Base-by-base conservation (phyloP, 2,797 vertebrate species). In the Leucoraja ocellata region DNA sequence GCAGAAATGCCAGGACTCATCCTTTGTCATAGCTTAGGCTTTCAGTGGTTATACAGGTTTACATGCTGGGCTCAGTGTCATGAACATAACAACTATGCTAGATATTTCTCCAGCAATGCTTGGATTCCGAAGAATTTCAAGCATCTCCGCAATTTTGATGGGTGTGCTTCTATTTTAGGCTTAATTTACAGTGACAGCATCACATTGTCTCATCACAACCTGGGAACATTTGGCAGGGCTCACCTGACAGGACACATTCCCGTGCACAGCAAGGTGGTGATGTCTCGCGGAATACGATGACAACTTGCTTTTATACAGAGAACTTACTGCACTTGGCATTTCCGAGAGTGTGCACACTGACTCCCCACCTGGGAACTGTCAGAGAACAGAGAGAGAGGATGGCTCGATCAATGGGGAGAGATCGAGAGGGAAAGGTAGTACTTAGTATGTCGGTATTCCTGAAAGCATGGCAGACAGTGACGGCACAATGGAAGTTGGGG, bases 181-280 rank as follows among this genome's bases (percentile, higher is more conserved):
- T 32, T 88, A 88, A 68, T 63, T 18, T n/a, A 21, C 84, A 10
- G 61, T 68, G 84, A 68, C 63, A 32, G 84, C n/a, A 36, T 88
- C 18, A 36, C 65, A 36, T n/a, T 23, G 61, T 88, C 84, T 65
- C n/a, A 88, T 68, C n/a, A 68, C 84, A 68, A 88, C 84, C 61
- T 18, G 13, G 25, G 28, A 88, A 61, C 14, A 88, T 88, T 61
- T 88, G 84, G 61, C 61, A 68, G 58, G 61, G 65, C 18, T 86
- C n/a, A 84, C n/a, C 61, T 84, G 81, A 84, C 54, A 84, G n/a
- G n/a, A 65, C 28, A 36, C 84, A 88, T 88, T 88, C 65, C 84
- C 84, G 36, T 16, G 58, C 84, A 88, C 14, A 65, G 84, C 7
- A 88, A 21, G 25, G 28, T 63, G 32, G 58, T 88, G 84, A 88